phyloP scores from a whole-genome alignment of 1,140 invertebrate species.

The Venturia canescens region DNA sequence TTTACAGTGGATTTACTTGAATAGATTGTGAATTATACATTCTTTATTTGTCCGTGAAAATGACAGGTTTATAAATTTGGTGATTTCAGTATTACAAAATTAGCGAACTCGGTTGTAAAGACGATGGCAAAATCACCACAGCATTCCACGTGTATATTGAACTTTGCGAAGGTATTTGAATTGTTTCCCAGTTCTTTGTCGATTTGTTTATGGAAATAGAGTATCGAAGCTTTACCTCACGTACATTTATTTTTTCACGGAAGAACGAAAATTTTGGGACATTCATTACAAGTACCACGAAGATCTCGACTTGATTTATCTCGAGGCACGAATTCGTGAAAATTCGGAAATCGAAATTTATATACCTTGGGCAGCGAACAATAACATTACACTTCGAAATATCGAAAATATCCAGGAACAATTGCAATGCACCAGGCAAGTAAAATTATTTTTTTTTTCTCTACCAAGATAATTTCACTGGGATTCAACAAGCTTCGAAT shows the following conservation, averaged over 20 bases:
- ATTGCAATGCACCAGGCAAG: conserved; percentile 58
- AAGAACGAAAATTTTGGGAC: conserved; percentile 66
- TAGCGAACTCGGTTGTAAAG: conserved; percentile 71
- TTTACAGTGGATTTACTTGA: background rate
- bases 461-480: background rate
- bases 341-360: conserved; percentile 65
- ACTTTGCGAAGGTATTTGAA: conserved; percentile 72
- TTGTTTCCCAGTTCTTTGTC: background rate
- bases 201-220: conserved; percentile 30
- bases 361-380: conserved; percentile 65
- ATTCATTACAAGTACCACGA: conserved; percentile 70
- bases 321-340: conserved; percentile 66
- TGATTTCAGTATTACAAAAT: conserved; percentile 74
- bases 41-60: conserved; percentile 39
- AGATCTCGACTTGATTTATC: conserved; percentile 67
- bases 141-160: conserved; percentile 74
- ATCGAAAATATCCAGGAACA: conserved; percentile 70
- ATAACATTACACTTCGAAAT: conserved; percentile 65
- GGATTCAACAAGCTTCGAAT: no score
- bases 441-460: conserved; percentile 13
- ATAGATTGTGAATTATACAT: conserved; percentile 29
- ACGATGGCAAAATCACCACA: conserved; percentile 70
- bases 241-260: conserved; percentile 42
- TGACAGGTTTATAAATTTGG: conserved; percentile 47
- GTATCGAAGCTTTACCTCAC: background rate